Percentiles rank a stretch among this genome's conserved stretches.
phyloP scores from a whole-genome alignment of 2,888 invertebrate genomes.

The Rhagophthalmus giganteus region DNA sequence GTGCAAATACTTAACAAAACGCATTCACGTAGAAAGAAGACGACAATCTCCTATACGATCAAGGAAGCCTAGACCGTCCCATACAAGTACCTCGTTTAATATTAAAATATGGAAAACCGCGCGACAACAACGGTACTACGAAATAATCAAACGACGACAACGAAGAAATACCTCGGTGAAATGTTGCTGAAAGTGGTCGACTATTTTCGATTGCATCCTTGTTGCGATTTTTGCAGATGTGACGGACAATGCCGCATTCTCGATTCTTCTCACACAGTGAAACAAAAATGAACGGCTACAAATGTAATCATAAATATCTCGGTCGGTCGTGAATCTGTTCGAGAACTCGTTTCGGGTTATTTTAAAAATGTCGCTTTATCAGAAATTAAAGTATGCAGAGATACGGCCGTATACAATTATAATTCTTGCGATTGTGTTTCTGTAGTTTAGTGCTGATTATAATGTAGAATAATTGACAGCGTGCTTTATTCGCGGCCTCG shows the following conservation, averaged over 20 bases:
- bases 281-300: constrained; percentile 53
- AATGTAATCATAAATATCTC: constrained; percentile 54
- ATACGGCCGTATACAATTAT: constrained; percentile 50
- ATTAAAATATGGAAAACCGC: too few species aligned
- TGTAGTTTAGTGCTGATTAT: constrained; percentile 50
- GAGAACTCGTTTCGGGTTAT: constrained; percentile 50
- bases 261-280: constrained; percentile 52
- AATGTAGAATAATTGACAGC: constrained; percentile 52
- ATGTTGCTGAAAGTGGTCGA: neutral
- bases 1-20: neutral
- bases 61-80: too few species aligned
- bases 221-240: constrained; percentile 38
- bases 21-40: too few species aligned
- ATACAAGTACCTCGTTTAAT: too few species aligned
- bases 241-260: constrained; percentile 51
- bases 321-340: constrained; percentile 45
- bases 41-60: too few species aligned
- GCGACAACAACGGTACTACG: neutral
- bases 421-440: constrained; percentile 48
- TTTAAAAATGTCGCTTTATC: constrained; percentile 51
- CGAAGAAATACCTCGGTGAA: neutral
- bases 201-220: neutral
- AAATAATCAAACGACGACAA: neutral
- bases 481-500: constrained; percentile 40
- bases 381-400: constrained; percentile 51